Evolutionary conservation across 1,140 invertebrate species (phyloP), one percentile per base, ranked within the genome.

Genomic region (Mycetomoellerius zeteki): DNA sequence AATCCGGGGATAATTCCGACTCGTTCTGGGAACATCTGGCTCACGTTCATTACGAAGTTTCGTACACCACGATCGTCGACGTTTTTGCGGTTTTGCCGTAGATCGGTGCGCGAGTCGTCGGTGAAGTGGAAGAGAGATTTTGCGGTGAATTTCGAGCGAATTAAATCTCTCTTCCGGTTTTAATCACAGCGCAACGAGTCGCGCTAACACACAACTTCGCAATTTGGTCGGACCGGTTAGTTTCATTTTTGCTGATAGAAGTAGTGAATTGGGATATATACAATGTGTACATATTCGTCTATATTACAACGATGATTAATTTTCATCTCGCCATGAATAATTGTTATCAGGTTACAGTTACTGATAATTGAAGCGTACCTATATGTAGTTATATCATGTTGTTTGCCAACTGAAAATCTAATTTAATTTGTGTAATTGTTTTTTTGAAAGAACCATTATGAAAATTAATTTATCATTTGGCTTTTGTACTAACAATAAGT

Each of bases 31-130:
- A 84, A 84, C 80, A 84, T 84, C 80, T 84, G 80, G 80, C 69
- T 84, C 80, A 75, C 80, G 80, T 84, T 84, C 80, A 84, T 84
- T 84, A 84, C 80, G 27, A 84, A 84, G 80, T 84, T 84, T 84
- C 80, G 80, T 84, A 75, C 80, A 84, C 80, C 43, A 24, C 54
- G 80, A 84, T 84, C 80, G 80, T 84, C 80, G 80, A 84, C 69
- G 80, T 84, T 84, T 84, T 84, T 84, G 80, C 52, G 80, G 80
- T 84, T 84, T 60, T 54, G 52, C 67, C 19, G 56, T 47, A 84
- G 80, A 84, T 84, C 69, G 80, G 47, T 75, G 69, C 80, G 69
- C 80, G 80, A 73, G 54, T 73, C 69, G 69, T 60, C 37, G 56
- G 80, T 75, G 80, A 62, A 84, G 56, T 75, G 80, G 54, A 52